Evolutionary conservation across 2,113 vertebrate genomes (phyloP).

Genomic region (Pelmatolapia mariae): DNA sequence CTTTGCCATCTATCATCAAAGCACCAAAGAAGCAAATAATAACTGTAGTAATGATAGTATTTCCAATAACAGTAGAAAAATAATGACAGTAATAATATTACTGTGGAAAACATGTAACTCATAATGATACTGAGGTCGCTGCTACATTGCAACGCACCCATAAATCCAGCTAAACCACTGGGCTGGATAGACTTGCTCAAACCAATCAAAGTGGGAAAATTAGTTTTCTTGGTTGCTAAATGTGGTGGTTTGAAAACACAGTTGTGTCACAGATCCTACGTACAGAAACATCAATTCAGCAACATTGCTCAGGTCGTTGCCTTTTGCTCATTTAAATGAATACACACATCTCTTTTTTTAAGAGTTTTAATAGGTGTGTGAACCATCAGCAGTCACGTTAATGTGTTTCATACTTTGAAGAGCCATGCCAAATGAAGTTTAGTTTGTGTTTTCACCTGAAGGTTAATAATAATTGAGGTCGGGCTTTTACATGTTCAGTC

Average conservation of each 20-base stretch:
- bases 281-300: neutral
- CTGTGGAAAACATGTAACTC: neutral
- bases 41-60: neutral
- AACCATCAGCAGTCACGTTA: neutral
- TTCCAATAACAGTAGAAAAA: neutral
- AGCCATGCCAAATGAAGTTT: neutral
- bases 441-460: neutral
- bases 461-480: neutral
- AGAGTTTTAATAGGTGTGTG: neutral
- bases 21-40: neutral
- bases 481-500: neutral
- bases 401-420: neutral
- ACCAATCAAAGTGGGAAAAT: neutral
- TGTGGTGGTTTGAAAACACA: neutral
- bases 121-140: neutral
- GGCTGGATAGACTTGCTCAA: neutral
- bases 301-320: neutral
- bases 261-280: neutral
- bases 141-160: neutral
- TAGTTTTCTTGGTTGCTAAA: neutral
- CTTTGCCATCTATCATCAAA: neutral
- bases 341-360: neutral
- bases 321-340: neutral
- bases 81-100: neutral
- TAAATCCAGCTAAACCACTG: neutral